Conservation (phyloP, 2,888 invertebrate species). For the Plebejus melissa region DNA sequence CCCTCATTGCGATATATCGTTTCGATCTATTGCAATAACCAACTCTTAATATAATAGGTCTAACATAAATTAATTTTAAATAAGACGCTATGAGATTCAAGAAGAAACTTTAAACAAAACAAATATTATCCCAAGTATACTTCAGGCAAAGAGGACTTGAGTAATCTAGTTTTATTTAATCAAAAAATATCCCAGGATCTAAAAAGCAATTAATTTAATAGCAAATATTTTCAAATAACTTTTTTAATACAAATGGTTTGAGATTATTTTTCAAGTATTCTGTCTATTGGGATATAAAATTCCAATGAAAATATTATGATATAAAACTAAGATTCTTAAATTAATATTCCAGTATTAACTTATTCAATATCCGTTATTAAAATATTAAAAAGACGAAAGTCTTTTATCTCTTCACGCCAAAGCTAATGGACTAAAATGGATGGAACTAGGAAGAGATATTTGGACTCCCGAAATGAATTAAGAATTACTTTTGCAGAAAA, state of each 20-base stretch:
- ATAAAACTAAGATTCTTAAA: not conserved
- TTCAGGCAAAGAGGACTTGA: not conserved
- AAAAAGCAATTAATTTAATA: not conserved
- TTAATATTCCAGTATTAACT: too few relatives aligned
- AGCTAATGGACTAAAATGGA: not conserved
- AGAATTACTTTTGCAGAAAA: not conserved
- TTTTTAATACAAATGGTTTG: not conserved
- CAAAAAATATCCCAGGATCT: not conserved
- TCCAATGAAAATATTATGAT: not conserved
- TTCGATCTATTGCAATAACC: too few relatives aligned
- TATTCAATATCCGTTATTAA: not conserved
- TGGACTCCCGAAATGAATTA: not conserved
- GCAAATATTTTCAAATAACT: not conserved
- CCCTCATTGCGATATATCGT: too few relatives aligned
- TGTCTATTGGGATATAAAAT: not conserved
- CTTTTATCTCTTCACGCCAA: not conserved
- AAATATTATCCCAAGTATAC: not conserved
- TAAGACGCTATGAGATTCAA: not conserved
- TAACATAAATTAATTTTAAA: too few relatives aligned
- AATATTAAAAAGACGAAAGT: not conserved
- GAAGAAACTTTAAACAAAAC: slow-evolving; percentile 1
- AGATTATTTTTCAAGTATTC: not conserved
- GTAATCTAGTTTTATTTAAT: not conserved
- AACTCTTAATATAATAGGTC: too few relatives aligned
- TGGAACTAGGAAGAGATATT: not conserved